These are phyloP conservation scores for Trichonephila clavipes DNA, from an alignment of 1,140 invertebrate genomes.

Conservation along the genomic window DNA sequence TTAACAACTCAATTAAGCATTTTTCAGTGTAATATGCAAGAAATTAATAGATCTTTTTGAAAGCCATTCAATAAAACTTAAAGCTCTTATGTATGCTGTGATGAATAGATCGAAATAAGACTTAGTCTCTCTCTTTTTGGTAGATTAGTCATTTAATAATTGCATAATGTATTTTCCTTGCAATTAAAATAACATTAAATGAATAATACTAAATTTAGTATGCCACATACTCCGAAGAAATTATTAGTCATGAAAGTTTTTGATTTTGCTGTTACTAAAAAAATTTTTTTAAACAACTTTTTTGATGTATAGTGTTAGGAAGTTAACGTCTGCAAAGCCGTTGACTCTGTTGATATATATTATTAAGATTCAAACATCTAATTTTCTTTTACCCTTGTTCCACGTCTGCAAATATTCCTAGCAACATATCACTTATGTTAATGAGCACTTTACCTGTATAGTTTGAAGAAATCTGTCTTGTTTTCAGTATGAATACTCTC, in stretches of 20 bases:
- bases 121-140: too few species aligned
- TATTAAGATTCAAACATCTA: background rate
- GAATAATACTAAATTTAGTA: too few species aligned
- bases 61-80: background rate
- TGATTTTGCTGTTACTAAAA: too few species aligned
- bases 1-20: background rate
- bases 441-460: background rate
- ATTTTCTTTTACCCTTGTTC: background rate
- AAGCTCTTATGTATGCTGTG: too few species aligned
- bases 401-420: background rate
- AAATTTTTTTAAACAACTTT: background rate
- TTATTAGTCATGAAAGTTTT: too few species aligned
- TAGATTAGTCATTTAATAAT: too few species aligned
- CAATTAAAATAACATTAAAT: too few species aligned
- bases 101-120: too few species aligned
- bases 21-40: background rate
- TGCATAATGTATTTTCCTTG: too few species aligned
- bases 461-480: background rate
- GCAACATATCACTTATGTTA: background rate
- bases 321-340: background rate
- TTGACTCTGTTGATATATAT: background rate
- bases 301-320: background rate
- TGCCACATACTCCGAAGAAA: too few species aligned
- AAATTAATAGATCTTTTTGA: background rate
- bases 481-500: background rate